Evolutionary conservation across 2,113 vertebrate genomes (phyloP).

Genomic region (Suncus etruscus): DNA sequence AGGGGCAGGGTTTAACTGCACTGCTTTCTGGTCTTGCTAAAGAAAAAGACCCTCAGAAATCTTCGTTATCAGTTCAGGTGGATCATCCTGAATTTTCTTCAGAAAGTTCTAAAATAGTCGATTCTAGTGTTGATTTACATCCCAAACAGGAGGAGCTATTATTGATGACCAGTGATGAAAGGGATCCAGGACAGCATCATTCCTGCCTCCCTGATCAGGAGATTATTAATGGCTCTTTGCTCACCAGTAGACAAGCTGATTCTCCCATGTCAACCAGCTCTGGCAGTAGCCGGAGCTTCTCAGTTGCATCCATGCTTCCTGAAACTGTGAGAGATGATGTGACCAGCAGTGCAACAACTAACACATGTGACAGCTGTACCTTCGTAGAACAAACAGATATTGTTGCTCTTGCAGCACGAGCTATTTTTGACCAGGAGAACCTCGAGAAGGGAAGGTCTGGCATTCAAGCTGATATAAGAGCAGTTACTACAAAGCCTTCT

Average conservation of each 20-base stretch:
- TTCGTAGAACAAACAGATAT: constrained; percentile 97
- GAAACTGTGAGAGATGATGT: constrained; percentile 88
- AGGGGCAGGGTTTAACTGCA: constrained; percentile 86
- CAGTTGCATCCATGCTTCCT: constrained; percentile 97
- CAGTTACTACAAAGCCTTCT: constrained; percentile 83
- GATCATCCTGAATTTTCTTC: constrained; percentile 84
- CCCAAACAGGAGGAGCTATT: constrained; percentile 87
- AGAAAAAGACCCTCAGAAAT: constrained; percentile 82
- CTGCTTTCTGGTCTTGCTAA: constrained; percentile 87
- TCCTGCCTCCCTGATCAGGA: constrained; percentile 92
- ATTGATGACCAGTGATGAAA: constrained; percentile 84
- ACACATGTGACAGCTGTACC: constrained; percentile 91
- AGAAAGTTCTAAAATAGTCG: constrained; percentile 83
- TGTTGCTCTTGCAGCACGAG: constrained; percentile 93
- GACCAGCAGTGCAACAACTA: constrained; percentile 86
- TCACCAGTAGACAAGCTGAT: constrained; percentile 91
- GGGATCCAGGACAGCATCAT: constrained; percentile 87
- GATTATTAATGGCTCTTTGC: constrained; percentile 85
- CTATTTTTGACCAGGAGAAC: constrained; percentile 96
- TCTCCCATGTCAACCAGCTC: constrained; percentile 93
- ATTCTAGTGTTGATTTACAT: constrained; percentile 80
- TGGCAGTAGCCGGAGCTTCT: constrained; percentile 93
- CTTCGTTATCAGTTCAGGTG: constrained; percentile 77
- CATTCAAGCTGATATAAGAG: constrained; percentile 80
- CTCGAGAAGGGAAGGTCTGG: constrained; percentile 88